A percentile compares a stretch with the other conserved stretches of the same genome.
phyloP scores from a whole-genome alignment of 2,113 vertebrate species.

The Platichthys stellatus region DNA sequence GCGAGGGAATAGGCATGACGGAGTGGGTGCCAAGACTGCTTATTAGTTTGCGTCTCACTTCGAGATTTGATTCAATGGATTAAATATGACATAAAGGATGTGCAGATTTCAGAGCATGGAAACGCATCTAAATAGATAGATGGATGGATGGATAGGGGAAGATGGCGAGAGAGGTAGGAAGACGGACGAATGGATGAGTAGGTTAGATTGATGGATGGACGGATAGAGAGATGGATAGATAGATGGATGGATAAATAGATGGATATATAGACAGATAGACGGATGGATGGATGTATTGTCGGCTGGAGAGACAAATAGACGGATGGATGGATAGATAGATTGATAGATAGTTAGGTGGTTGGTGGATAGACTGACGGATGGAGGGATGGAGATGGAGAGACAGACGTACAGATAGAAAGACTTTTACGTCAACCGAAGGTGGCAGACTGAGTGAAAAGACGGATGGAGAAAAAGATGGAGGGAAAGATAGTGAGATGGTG shows the following conservation, averaged over 20 bases:
- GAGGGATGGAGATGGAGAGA: conserved; percentile 45
- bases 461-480: conserved; percentile 57
- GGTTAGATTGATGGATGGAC: conserved; percentile 1
- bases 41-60: conserved; percentile 70
- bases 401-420: conserved; percentile 31
- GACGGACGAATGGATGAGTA: conserved; percentile 2
- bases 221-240: conserved; percentile 23
- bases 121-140: conserved; percentile 19
- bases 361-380: conserved; percentile 8
- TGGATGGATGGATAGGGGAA: conserved; percentile 29
- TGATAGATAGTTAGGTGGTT: conserved; percentile 16
- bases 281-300: no score
- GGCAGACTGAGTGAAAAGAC: conserved; percentile 34
- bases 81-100: conserved; percentile 21
- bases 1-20: conserved; percentile 61
- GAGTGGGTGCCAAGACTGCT: conserved; percentile 68
- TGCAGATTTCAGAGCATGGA: conserved; percentile 32
- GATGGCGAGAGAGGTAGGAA: conserved; percentile 19
- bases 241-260: conserved; percentile 32
- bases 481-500: conserved; percentile 62
- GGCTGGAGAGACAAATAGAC: conserved; percentile 31
- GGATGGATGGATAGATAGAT: conserved; percentile 34
- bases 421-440: not conserved
- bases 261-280: no score
- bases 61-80: conserved; percentile 55